Evolutionary conservation across 2,888 invertebrate species (phyloP).

Genomic region (Dioctria rufipes): DNA sequence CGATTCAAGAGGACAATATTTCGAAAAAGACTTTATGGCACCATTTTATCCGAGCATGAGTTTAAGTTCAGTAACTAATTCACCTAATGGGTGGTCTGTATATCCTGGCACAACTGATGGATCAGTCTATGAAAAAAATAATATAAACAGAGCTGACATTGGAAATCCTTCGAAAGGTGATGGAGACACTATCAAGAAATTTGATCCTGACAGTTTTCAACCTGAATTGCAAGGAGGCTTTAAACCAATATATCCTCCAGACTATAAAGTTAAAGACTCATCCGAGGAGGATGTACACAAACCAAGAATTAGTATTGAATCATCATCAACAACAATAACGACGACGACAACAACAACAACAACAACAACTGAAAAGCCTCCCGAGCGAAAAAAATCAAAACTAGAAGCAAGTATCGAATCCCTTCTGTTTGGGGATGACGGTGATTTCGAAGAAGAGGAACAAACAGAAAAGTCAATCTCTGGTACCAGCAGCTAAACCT

Average conservation of each 20-base stretch:
- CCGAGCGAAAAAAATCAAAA: conserved; percentile 65
- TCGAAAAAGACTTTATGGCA: conserved; percentile 76
- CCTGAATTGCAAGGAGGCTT: conserved; percentile 81
- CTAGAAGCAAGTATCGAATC: conserved; percentile 70
- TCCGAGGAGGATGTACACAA: conserved; percentile 60
- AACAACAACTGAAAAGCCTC: conserved; percentile 59
- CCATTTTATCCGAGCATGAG: conserved; percentile 80
- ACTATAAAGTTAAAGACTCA: conserved; percentile 64
- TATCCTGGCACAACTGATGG: conserved; percentile 67
- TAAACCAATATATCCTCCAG: conserved; percentile 77
- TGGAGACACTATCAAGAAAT: conserved; percentile 71
- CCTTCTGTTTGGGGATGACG: conserved; percentile 69
- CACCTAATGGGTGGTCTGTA: conserved; percentile 77
- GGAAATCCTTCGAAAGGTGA: conserved; percentile 55
- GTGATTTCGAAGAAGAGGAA: conserved; percentile 60
- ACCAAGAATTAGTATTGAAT: conserved; percentile 25
- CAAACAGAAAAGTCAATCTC: conserved; percentile 25
- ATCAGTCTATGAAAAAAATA: conserved; percentile 66
- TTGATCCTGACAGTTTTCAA: conserved; percentile 79
- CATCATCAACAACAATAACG: neutral
- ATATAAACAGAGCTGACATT: conserved; percentile 68
- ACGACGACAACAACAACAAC: conserved; percentile 50
- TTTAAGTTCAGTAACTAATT: conserved; percentile 72
- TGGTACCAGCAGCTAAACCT: conserved; percentile 43
- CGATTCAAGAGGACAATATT: conserved; percentile 69